Evolutionary conservation across 2,888 invertebrate genomes (phyloP).

Genomic region (Drosophila atroscutellata): DNA sequence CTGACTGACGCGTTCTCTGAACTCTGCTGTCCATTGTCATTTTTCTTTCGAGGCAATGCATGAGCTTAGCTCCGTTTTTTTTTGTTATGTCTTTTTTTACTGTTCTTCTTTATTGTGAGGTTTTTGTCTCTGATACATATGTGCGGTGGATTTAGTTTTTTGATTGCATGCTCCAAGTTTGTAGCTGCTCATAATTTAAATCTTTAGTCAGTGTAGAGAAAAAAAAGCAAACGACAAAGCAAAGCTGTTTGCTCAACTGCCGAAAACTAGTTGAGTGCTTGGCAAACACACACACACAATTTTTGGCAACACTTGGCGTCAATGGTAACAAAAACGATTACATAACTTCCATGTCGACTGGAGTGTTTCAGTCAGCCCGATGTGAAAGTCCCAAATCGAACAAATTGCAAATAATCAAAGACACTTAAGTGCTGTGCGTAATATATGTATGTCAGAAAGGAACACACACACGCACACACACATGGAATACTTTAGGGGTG

Average conservation of each 20-base stretch:
- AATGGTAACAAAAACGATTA: conserved; percentile 70
- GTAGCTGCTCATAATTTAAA: conserved; percentile 49
- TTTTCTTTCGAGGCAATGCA: conserved; percentile 41
- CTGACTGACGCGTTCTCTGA: conserved; percentile 48
- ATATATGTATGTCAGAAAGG: conserved; percentile 44
- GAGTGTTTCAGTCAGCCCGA: conserved; percentile 42
- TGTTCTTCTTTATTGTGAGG: conserved; percentile 39
- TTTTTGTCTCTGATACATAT: conserved; percentile 25
- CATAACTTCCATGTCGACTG: conserved; percentile 56
- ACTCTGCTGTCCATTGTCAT: conserved; percentile 47
- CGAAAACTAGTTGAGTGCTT: conserved; percentile 58
- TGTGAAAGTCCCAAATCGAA: conserved; percentile 67
- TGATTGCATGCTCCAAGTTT: conserved; percentile 46
- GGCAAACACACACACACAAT: conserved; percentile 48
- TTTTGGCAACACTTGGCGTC: conserved; percentile 68
- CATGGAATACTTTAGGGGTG: conserved; percentile 26
- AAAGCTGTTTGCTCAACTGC: conserved; percentile 33
- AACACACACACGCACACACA: conserved; percentile 7
- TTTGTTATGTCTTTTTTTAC: conserved; percentile 18
- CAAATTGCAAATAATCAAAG: conserved; percentile 78
- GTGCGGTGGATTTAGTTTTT: conserved; percentile 42
- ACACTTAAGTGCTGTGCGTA: conserved; percentile 64
- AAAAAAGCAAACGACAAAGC: conserved; percentile 12
- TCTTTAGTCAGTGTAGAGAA: conserved; percentile 19
- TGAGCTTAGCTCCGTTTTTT: conserved; percentile 41